Conservation (phyloP, 2,888 invertebrate species). For the Mamestra brassicae region DNA sequence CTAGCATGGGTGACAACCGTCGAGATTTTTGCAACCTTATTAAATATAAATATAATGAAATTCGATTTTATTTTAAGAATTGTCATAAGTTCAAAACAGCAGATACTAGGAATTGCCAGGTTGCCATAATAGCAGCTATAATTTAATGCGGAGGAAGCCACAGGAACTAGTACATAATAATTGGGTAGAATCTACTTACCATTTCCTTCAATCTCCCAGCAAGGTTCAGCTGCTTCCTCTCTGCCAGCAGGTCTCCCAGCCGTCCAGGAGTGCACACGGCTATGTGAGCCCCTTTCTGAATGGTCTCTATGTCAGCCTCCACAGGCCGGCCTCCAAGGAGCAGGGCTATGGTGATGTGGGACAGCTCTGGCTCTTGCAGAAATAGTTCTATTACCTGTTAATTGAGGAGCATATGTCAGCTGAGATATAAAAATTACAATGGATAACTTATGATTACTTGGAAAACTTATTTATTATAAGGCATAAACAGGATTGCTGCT, state of each 20-base stretch:
- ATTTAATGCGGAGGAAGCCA: too few relatives aligned
- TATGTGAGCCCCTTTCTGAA: conserved; percentile 95
- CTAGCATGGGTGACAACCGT: too few relatives aligned
- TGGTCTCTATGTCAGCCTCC: conserved; percentile 93
- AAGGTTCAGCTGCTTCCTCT: conserved; percentile 93
- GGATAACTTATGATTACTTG: not conserved
- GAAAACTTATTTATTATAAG: not conserved
- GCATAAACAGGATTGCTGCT: too few relatives aligned
- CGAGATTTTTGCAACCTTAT: too few relatives aligned
- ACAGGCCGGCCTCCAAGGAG: conserved; percentile 96
- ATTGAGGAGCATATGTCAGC: not conserved
- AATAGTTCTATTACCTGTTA: conserved; percentile 88
- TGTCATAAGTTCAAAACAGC: too few relatives aligned
- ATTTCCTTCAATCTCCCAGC: conserved; percentile 94
- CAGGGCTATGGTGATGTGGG: conserved; percentile 90
- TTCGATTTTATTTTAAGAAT: too few relatives aligned
- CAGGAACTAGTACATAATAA: not conserved
- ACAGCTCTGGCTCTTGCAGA: conserved; percentile 86
- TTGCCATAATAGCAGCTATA: too few relatives aligned
- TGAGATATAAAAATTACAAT: not conserved
- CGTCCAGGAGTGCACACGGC: conserved; percentile 98
- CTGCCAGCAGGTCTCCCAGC: conserved; percentile 95
- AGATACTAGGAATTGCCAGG: too few relatives aligned
- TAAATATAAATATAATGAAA: too few relatives aligned
- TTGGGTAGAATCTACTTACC: conserved; percentile 85